Evolutionary conservation across 2,797 vertebrate genomes (phyloP).

Genomic region (Anguilla megastoma): DNA sequence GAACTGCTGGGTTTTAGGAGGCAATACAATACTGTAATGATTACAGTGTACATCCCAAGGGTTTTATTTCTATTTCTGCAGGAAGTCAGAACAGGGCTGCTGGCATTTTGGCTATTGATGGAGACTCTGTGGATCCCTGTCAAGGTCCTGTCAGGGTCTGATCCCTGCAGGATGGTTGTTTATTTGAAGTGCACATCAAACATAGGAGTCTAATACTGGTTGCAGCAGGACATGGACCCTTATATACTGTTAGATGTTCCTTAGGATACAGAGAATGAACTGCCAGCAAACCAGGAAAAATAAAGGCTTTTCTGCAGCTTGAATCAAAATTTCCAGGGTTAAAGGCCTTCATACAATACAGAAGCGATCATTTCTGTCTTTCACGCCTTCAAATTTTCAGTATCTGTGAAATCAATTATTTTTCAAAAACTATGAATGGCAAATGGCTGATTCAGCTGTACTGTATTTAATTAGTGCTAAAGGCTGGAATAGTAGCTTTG

Average conservation of each 20-base stretch:
- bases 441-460: not conserved
- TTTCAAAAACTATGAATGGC: constrained; percentile 39
- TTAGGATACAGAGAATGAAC: constrained; percentile 33
- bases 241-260: not conserved
- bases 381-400: not conserved
- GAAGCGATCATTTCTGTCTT: not conserved
- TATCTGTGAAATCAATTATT: not conserved
- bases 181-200: constrained; percentile 40
- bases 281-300: constrained; percentile 27
- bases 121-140: not conserved
- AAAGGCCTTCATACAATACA: not conserved
- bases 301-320: not conserved
- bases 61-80: not conserved
- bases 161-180: constrained; percentile 27
- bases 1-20: too few species aligned
- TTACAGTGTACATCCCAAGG: not conserved
- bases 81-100: constrained; percentile 6
- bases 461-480: not conserved
- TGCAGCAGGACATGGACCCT: not conserved
- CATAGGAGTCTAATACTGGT: not conserved
- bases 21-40: not conserved
- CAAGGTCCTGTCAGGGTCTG: not conserved
- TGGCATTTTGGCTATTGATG: not conserved
- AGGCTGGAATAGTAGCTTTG: not conserved
- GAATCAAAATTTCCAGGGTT: not conserved